Evolutionary conservation across 2,797 vertebrate genomes (phyloP).

Genomic region (Eurystomus glaucurus): DNA sequence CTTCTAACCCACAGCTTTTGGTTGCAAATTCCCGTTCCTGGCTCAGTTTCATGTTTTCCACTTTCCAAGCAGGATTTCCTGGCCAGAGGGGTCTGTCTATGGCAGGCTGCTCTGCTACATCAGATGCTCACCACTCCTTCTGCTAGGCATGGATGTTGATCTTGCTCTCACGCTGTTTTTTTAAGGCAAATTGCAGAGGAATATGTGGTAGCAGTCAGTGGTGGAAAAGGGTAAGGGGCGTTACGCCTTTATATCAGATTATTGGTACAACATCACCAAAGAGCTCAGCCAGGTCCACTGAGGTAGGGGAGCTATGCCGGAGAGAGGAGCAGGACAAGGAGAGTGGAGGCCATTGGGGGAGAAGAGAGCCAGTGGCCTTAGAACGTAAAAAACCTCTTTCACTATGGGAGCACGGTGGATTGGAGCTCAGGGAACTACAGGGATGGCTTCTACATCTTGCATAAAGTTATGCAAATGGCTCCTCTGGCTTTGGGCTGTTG

Average conservation of each 20-base stretch:
- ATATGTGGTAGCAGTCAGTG: neutral
- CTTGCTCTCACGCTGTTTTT: neutral
- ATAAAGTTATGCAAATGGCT: neutral
- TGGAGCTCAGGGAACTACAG: neutral
- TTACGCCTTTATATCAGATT: neutral
- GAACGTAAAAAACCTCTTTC: neutral
- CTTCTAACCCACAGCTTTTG: neutral
- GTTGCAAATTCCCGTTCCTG: neutral
- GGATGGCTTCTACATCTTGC: neutral
- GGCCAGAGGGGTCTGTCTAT: neutral
- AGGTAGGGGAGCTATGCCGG: neutral
- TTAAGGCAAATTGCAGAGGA: neutral
- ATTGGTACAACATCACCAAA: neutral
- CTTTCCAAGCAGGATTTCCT: neutral
- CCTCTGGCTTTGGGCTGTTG: neutral
- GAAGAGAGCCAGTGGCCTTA: neutral
- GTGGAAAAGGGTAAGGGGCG: neutral
- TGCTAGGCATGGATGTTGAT: fast-evolving
- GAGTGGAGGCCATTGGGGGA: neutral
- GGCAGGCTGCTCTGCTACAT: neutral
- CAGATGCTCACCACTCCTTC: neutral
- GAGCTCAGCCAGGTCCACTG: neutral
- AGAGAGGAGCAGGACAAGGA: neutral
- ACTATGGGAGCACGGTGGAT: fast-evolving
- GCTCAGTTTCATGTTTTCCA: neutral